phyloP scores from a whole-genome alignment of 1,140 invertebrate genomes.

The Physella acuta region DNA sequence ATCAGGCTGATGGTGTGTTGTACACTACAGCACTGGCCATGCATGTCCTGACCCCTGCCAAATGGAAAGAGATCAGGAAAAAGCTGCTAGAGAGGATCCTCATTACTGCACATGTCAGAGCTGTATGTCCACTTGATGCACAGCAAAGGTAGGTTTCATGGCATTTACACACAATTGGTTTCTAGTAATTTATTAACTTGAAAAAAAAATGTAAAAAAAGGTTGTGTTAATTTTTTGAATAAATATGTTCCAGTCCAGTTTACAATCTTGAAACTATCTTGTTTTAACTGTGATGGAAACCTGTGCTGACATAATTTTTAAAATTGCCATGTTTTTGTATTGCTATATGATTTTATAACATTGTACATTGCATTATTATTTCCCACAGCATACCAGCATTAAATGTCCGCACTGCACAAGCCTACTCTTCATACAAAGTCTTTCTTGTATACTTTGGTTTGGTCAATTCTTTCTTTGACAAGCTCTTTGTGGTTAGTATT shows the following conservation, averaged over 20 bases:
- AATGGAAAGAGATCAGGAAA: conserved; percentile 70
- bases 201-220: neutral
- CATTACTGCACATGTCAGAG: conserved; percentile 75
- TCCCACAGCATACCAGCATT: conserved; percentile 17
- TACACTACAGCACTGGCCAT: conserved; percentile 83
- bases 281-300: no score
- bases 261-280: no score
- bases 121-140: conserved; percentile 45
- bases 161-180: neutral
- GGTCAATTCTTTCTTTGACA: conserved; percentile 75
- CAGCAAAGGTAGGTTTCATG: conserved; percentile 38
- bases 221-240: neutral
- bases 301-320: no score
- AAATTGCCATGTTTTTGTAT: no score
- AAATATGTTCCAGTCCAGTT: neutral
- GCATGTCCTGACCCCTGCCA: conserved; percentile 73
- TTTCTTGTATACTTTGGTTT: conserved; percentile 82
- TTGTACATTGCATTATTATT: no score
- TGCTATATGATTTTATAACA: no score
- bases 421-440: conserved; percentile 83
- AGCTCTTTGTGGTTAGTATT: conserved; percentile 70
- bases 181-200: neutral
- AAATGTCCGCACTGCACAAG: conserved; percentile 62
- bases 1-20: conserved; percentile 77
- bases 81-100: conserved; percentile 78